phyloP scores from a whole-genome alignment of 2,888 invertebrate species.

The Hermodice carunculata region DNA sequence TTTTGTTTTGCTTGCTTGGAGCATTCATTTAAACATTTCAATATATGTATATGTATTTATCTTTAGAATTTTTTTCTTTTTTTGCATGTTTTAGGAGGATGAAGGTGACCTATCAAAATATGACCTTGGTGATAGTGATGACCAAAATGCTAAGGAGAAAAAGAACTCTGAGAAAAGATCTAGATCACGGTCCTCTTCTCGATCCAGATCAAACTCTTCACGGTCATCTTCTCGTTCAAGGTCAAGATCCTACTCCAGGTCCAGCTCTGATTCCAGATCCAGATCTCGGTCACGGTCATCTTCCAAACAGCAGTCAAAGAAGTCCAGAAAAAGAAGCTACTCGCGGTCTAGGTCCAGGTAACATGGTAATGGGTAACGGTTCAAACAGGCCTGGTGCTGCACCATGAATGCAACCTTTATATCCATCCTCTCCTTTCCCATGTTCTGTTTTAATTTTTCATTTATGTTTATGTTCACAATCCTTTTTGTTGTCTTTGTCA shows the following conservation, averaged over 20 bases:
- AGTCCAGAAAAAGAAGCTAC: conserved; percentile 32
- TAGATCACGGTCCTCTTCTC: conserved; percentile 27
- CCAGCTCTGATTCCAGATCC: conserved; percentile 13
- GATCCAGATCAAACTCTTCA: conserved; percentile 31
- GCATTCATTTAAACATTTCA: neutral
- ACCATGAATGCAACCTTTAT: too few relatives aligned
- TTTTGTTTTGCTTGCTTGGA: too few relatives aligned
- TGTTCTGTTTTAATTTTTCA: too few relatives aligned
- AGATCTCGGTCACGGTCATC: conserved; percentile 17
- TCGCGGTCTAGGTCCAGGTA: conserved; percentile 43
- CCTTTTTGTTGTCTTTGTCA: too few relatives aligned
- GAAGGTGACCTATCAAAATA: conserved; percentile 81
- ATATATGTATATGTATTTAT: neutral
- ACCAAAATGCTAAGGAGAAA: conserved; percentile 66
- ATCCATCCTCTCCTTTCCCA: too few relatives aligned
- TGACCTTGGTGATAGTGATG: conserved; percentile 84
- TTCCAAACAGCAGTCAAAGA: conserved; percentile 31
- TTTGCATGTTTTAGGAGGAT: conserved; percentile 23
- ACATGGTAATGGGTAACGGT: conserved; percentile 38
- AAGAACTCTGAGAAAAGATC: conserved; percentile 29
- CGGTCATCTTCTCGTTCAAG: conserved; percentile 37
- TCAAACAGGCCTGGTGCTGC: too few relatives aligned
- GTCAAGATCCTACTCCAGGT: conserved; percentile 18
- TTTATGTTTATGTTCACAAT: too few relatives aligned
- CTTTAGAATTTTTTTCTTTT: neutral